Percentiles rank a stretch among this genome's conserved stretches.
These are phyloP conservation scores for Poeciliopsis turrubarensis DNA, from an alignment of 2,113 vertebrate genomes.

Conservation along the genomic window DNA sequence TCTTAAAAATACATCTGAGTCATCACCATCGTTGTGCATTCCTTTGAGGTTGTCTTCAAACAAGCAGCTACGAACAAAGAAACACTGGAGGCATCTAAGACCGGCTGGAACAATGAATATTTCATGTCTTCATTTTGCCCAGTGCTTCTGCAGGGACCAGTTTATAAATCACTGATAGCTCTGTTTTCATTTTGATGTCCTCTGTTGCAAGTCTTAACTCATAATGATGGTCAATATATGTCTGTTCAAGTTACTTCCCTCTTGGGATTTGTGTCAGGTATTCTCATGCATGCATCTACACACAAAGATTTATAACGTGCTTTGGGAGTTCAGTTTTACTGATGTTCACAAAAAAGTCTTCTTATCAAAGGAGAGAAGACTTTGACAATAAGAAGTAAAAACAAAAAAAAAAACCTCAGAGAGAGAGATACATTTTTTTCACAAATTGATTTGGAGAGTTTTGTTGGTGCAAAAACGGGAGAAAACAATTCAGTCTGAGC, in stretches of 20 bases:
- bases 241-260: slow-evolving; percentile 55
- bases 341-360: no score
- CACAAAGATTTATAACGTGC: no score
- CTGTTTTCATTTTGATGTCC: slow-evolving; percentile 12
- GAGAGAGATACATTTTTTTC: no score
- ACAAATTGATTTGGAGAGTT: no score
- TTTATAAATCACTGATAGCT: slow-evolving; percentile 46
- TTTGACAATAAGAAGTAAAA: no score
- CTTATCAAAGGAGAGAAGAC: no score
- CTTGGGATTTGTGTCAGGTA: no score
- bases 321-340: no score
- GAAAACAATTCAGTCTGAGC: no score
- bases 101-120: slow-evolving; percentile 41
- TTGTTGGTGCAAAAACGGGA: no score
- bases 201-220: slow-evolving; percentile 16
- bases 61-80: not conserved
- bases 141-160: slow-evolving; percentile 31
- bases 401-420: no score
- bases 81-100: slow-evolving; percentile 4
- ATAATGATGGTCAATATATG: not conserved
- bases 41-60: slow-evolving; percentile 2
- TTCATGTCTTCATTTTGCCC: slow-evolving; percentile 59
- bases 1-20: not conserved
- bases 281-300: no score
- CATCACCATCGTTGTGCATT: slow-evolving; percentile 2